A percentile compares a stretch with the other conserved stretches of the same genome.
Evolutionary conservation across 2,888 invertebrate genomes (phyloP).

Genomic region (Steromphala cineraria): DNA sequence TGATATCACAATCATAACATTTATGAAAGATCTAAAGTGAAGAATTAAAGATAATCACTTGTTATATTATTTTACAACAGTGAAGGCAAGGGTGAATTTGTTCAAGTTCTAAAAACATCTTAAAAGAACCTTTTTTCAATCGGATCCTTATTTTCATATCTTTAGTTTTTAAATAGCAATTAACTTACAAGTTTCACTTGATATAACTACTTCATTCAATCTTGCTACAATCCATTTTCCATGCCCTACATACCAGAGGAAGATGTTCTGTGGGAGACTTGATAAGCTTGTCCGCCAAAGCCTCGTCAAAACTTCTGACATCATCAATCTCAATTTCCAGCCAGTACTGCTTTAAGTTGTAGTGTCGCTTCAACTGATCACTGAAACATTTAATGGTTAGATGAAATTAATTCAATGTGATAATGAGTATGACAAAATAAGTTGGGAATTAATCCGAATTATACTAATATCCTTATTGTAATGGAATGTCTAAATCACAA

Average conservation of each 20-base stretch:
- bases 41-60: too few relatives aligned
- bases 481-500: too few relatives aligned
- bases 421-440: too few relatives aligned
- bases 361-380: slow-evolving; percentile 93
- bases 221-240: not conserved
- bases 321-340: slow-evolving; percentile 96
- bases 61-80: too few relatives aligned
- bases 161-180: not conserved
- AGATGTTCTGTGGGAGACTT: slow-evolving; percentile 95
- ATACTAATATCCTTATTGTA: too few relatives aligned
- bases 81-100: too few relatives aligned
- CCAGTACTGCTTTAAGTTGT: slow-evolving; percentile 91
- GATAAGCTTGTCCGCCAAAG: slow-evolving; percentile 90
- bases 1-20: too few relatives aligned
- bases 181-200: not conserved
- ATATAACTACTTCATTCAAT: not conserved
- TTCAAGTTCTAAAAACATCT: too few relatives aligned
- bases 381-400: slow-evolving; percentile 79
- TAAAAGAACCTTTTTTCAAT: too few relatives aligned
- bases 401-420: too few relatives aligned
- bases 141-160: not conserved
- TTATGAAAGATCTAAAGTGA: too few relatives aligned
- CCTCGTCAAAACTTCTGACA: slow-evolving; percentile 93
- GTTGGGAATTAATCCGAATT: too few relatives aligned
- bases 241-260: slow-evolving; percentile 80